Conservation (phyloP, 2,888 invertebrate genomes). For the Hypomecis punctinalis region DNA sequence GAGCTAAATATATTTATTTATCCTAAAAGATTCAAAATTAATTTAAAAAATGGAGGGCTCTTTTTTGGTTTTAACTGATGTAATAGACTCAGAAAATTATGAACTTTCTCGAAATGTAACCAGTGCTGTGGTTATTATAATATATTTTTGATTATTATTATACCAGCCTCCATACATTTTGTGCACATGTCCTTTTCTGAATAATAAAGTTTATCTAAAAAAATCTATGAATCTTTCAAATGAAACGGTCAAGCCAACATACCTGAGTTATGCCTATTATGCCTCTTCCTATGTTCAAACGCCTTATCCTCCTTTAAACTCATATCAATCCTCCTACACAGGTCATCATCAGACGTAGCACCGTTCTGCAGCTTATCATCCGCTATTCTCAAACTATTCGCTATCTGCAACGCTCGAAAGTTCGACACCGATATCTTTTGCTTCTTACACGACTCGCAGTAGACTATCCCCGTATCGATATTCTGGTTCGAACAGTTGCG, state of each 20-base stretch:
- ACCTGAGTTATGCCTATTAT: slow-evolving; percentile 70
- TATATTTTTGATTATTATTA: too few relatives aligned
- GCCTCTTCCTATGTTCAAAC: slow-evolving; percentile 73
- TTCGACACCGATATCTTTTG: slow-evolving; percentile 81
- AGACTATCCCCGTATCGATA: slow-evolving; percentile 74
- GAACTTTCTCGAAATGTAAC: too few relatives aligned
- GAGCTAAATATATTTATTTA: too few relatives aligned
- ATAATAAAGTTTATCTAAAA: too few relatives aligned
- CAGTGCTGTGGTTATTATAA: too few relatives aligned
- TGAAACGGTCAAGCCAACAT: neutral
- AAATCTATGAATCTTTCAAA: too few relatives aligned
- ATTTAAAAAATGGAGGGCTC: too few relatives aligned
- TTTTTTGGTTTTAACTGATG: too few relatives aligned
- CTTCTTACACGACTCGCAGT: slow-evolving; percentile 78
- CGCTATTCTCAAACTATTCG: slow-evolving; percentile 72
- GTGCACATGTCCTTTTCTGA: too few relatives aligned
- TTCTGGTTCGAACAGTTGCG: slow-evolving; percentile 75
- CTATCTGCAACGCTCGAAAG: slow-evolving; percentile 79
- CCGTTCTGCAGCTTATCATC: slow-evolving; percentile 74
- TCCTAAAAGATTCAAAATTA: too few relatives aligned
- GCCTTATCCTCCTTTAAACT: slow-evolving; percentile 74
- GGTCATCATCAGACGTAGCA: slow-evolving; percentile 71
- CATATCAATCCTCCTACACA: slow-evolving; percentile 76
- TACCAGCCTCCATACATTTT: too few relatives aligned
- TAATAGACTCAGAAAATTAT: too few relatives aligned